Percentiles rank a stretch among this genome's conserved stretches.
These are phyloP conservation scores for Acleris cristana DNA, from an alignment of 2,888 invertebrate genomes.

Conservation along the genomic window DNA sequence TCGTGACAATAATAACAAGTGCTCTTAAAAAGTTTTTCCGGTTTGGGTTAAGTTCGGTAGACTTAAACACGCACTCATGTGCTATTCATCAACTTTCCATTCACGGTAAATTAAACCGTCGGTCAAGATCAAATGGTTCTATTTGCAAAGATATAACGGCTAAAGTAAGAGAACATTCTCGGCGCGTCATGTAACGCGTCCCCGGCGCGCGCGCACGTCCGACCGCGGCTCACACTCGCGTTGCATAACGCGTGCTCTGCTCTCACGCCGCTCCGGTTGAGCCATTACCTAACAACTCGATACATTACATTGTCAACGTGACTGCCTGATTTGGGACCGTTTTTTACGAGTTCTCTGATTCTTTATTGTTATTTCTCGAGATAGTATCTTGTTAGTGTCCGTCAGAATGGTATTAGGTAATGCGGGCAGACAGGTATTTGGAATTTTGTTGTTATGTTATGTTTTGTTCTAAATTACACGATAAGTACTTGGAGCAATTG, in stretches of 20 bases:
- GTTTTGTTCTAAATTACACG: no score
- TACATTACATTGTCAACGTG: slow-evolving; percentile 35
- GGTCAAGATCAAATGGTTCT: no score
- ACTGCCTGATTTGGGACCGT: slow-evolving; percentile 26
- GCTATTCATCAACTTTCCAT: no score
- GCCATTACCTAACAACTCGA: slow-evolving; percentile 34
- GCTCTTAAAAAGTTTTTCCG: no score
- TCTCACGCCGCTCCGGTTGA: slow-evolving; percentile 20
- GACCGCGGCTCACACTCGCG: slow-evolving; percentile 58
- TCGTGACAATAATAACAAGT: no score
- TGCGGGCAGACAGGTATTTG: not conserved
- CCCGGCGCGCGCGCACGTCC: slow-evolving; percentile 54
- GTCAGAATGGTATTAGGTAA: slow-evolving; percentile 12
- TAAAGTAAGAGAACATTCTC: not conserved
- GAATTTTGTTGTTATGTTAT: no score
- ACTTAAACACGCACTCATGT: no score
- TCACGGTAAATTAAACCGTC: no score
- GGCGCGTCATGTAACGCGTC: slow-evolving; percentile 2
- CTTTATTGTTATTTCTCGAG: slow-evolving; percentile 29
- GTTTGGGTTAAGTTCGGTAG: no score
- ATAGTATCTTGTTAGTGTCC: slow-evolving; percentile 19
- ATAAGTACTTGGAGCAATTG: no score
- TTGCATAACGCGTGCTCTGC: slow-evolving; percentile 15
- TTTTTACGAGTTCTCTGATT: slow-evolving; percentile 18
- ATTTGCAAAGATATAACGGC: no score